Conservation (phyloP, 2,113 vertebrate species). For the Neolamprologus tretocephalus region DNA sequence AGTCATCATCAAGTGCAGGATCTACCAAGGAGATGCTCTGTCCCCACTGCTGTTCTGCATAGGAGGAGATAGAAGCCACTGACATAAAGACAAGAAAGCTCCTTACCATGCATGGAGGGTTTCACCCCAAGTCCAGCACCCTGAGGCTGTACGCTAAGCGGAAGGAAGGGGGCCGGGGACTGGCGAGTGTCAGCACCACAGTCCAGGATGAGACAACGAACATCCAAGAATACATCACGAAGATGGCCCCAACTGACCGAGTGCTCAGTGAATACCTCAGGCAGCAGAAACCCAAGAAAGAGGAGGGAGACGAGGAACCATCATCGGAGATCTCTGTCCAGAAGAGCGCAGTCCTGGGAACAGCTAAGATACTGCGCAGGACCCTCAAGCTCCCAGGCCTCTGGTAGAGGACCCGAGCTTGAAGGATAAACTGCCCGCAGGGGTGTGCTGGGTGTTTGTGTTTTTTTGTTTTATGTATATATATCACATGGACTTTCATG, state of each 20-base stretch:
- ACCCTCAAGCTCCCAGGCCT: neutral
- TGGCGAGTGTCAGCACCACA: neutral
- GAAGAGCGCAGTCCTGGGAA: neutral
- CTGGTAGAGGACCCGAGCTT: neutral
- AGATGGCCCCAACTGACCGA: neutral
- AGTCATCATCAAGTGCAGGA: too few species aligned
- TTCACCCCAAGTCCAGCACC: neutral
- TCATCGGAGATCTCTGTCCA: neutral
- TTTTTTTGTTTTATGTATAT: neutral
- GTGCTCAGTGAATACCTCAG: neutral
- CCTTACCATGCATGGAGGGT: neutral
- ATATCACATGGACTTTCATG: neutral
- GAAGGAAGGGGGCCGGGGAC: neutral
- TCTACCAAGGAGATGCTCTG: too few species aligned
- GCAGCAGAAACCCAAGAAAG: neutral
- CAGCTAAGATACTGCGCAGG: neutral
- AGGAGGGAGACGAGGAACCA: neutral
- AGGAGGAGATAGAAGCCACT: too few species aligned
- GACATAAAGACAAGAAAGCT: too few species aligned
- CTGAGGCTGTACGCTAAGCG: neutral
- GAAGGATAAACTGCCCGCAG: neutral
- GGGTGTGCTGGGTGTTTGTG: neutral
- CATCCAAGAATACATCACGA: neutral
- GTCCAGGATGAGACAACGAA: rapidly evolving
- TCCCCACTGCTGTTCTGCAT: too few species aligned